A percentile compares a stretch with the other conserved stretches of the same genome.
These are phyloP conservation scores for Bibio marci DNA, from an alignment of 2,888 invertebrate species.

Conservation along the genomic window DNA sequence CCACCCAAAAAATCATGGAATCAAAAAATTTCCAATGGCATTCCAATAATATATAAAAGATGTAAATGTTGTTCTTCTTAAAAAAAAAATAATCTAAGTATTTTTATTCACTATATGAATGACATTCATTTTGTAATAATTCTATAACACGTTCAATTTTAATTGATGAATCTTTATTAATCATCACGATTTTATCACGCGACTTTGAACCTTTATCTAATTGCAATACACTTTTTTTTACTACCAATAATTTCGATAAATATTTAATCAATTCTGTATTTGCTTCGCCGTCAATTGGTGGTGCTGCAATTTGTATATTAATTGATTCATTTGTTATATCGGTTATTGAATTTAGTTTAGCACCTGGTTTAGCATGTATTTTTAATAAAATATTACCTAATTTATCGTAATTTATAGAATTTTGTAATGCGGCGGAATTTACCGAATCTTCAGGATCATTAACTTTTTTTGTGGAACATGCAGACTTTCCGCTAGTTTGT, in stretches of 20 bases:
- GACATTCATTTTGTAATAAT: slow-evolving; percentile 25
- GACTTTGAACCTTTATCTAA: slow-evolving; percentile 44
- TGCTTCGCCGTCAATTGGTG: slow-evolving; percentile 68
- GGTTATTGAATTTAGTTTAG: slow-evolving; percentile 50
- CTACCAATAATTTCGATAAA: slow-evolving; percentile 44
- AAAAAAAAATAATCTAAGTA: too few species aligned
- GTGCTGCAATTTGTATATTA: slow-evolving; percentile 60
- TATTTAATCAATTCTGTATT: slow-evolving; percentile 59
- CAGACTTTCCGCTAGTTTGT: too few species aligned
- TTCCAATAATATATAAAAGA: not conserved
- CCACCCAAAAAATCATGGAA: slow-evolving; percentile 21
- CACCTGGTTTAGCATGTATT: slow-evolving; percentile 57
- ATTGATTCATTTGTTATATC: slow-evolving; percentile 44
- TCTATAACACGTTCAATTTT: slow-evolving; percentile 30
- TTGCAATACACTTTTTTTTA: slow-evolving; percentile 51
- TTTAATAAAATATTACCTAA: slow-evolving; percentile 42
- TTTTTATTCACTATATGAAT: too few species aligned
- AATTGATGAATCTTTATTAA: slow-evolving; percentile 27
- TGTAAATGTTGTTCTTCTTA: too few species aligned
- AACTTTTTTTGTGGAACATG: too few species aligned
- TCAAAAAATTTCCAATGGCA: slow-evolving; percentile 11
- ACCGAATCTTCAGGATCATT: too few species aligned
- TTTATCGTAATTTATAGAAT: slow-evolving; percentile 33
- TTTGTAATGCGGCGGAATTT: too few species aligned
- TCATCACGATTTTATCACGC: slow-evolving; percentile 35